These are phyloP conservation scores for Dynastes tityus DNA, from an alignment of 2,888 invertebrate species.

Conservation along the genomic window DNA sequence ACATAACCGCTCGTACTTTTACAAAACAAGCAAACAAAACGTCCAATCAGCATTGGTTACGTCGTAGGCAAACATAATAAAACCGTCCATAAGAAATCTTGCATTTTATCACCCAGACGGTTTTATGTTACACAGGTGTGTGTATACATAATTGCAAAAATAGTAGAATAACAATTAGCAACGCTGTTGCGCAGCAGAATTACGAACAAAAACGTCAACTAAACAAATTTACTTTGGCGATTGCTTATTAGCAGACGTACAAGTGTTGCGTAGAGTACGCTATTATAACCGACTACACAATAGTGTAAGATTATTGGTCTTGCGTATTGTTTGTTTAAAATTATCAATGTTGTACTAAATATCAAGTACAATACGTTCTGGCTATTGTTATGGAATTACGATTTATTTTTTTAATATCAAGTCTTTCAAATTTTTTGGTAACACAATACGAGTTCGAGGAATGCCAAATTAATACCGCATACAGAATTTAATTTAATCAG, in stretches of 20 bases:
- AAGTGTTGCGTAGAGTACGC: background rate
- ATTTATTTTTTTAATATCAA: background rate
- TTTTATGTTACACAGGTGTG: slow-evolving; percentile 46
- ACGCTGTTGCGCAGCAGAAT: slow-evolving; percentile 30
- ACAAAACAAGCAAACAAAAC: slow-evolving; percentile 33
- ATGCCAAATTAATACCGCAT: too few relatives aligned
- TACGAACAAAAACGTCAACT: slow-evolving; percentile 37
- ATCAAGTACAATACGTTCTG: too few relatives aligned
- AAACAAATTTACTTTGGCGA: slow-evolving; percentile 38
- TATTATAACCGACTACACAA: background rate
- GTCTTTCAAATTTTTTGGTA: too few relatives aligned
- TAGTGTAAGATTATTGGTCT: background rate
- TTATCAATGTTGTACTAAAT: too few relatives aligned
- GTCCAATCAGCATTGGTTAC: slow-evolving; percentile 29
- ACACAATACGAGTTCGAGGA: too few relatives aligned
- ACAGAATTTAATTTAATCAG: too few relatives aligned
- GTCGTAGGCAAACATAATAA: slow-evolving; percentile 42
- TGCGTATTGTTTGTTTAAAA: too few relatives aligned
- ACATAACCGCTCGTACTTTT: slow-evolving; percentile 34
- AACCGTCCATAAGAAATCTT: slow-evolving; percentile 19
- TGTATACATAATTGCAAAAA: slow-evolving; percentile 41
- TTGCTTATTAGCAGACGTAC: slow-evolving; percentile 17
- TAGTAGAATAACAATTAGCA: slow-evolving; percentile 41
- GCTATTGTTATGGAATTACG: background rate
- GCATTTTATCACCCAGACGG: slow-evolving; percentile 35